Percentiles rank a stretch among this genome's conserved stretches.
phyloP scores from a whole-genome alignment of 2,113 vertebrate genomes.

The Lepisosteus oculatus region DNA sequence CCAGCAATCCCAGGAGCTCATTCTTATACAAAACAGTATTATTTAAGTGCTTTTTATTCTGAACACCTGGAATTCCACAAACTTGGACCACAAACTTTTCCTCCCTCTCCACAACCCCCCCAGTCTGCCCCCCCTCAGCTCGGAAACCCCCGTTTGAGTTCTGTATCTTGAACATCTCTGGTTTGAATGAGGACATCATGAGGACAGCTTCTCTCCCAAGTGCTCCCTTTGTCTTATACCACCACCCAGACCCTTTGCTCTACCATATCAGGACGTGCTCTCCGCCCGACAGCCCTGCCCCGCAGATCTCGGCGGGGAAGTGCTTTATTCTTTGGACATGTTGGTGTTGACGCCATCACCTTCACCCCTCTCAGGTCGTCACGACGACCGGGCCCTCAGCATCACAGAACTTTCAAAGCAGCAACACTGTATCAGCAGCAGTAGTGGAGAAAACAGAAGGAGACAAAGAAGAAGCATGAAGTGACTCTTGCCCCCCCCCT shows the following conservation, averaged over 20 bases:
- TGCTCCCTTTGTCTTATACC: neutral
- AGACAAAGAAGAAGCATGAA: neutral
- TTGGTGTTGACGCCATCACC: neutral
- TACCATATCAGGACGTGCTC: neutral
- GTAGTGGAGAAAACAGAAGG: neutral
- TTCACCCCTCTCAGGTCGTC: constrained; percentile 5
- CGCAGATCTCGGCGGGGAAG: neutral
- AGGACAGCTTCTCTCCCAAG: neutral
- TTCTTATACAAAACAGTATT: constrained; percentile 7
- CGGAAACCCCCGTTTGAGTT: too few relatives aligned
- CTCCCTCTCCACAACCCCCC: neutral
- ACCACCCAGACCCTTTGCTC: neutral
- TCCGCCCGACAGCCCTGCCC: neutral
- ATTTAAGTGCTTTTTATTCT: constrained; percentile 22
- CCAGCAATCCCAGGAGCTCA: constrained; percentile 2
- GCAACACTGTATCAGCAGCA: constrained; percentile 27
- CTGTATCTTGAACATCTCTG: constrained; percentile 12
- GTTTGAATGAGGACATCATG: neutral
- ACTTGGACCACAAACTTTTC: constrained; percentile 27
- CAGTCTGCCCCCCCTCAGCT: neutral
- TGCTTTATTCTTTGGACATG: too few relatives aligned
- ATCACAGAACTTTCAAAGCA: constrained; percentile 20
- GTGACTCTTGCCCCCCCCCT: neutral
- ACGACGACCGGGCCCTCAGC: neutral
- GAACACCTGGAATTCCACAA: constrained; percentile 29